Evolutionary conservation across 2,888 invertebrate genomes (phyloP).

Genomic region (Prostheceraeus crozeri): DNA sequence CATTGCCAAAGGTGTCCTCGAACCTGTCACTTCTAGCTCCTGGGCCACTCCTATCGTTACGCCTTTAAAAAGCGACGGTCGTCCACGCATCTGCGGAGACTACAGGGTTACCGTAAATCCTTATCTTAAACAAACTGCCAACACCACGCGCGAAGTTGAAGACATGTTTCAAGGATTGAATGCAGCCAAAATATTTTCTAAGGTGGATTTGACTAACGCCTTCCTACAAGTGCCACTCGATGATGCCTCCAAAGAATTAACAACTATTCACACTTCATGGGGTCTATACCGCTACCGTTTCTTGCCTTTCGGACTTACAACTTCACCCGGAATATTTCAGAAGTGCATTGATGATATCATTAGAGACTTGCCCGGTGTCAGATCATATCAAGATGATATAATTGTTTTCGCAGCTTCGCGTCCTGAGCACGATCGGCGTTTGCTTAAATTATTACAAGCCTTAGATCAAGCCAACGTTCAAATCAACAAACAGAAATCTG

Average conservation of each 20-base stretch:
- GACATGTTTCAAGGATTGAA: slow-evolving; percentile 18
- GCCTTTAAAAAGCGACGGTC: not conserved
- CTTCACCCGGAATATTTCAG: slow-evolving; percentile 1
- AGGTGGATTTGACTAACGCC: slow-evolving; percentile 16
- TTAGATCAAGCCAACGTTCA: slow-evolving; percentile 9
- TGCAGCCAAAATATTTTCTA: not conserved
- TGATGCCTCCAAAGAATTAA: not conserved
- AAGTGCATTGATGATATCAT: not conserved
- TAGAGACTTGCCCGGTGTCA: slow-evolving; percentile 8
- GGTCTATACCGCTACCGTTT: not conserved
- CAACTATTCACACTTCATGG: not conserved
- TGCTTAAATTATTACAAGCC: not conserved
- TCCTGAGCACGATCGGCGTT: not conserved
- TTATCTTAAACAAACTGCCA: slow-evolving; percentile 13
- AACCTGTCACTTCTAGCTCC: not conserved
- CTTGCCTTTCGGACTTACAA: slow-evolving; percentile 6
- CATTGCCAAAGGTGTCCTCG: not conserved
- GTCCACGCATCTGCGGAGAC: slow-evolving; percentile 14
- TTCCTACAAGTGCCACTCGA: slow-evolving; percentile 3
- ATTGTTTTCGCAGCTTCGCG: not conserved
- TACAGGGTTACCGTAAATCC: slow-evolving; percentile 22
- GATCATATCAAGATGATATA: slow-evolving; percentile 9
- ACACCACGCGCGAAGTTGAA: slow-evolving; percentile 18
- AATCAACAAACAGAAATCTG: slow-evolving; percentile 15
- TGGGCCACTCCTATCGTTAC: slow-evolving; percentile 14